Evolutionary conservation across 2,113 vertebrate species (phyloP).

Genomic region (Pygoscelis antarcticus): DNA sequence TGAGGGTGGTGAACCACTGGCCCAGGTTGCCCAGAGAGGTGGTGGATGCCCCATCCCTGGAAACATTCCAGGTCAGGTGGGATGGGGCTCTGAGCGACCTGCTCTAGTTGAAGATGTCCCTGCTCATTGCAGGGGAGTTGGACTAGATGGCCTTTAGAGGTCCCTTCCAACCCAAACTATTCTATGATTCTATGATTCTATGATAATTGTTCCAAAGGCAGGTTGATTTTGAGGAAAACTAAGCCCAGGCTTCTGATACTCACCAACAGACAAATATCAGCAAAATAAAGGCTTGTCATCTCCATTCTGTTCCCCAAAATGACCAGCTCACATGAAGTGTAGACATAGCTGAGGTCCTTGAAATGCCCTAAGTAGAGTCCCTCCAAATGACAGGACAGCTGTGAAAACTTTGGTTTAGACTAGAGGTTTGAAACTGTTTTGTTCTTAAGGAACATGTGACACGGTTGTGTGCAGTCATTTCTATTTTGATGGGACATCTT

Average conservation of each 20-base stretch:
- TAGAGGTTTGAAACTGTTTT: background rate
- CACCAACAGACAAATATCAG: background rate
- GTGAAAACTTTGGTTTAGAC: background rate
- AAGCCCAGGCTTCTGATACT: background rate
- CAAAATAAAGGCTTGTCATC: background rate
- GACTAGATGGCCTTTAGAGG: background rate
- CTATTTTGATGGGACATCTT: background rate
- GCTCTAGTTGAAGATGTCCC: background rate
- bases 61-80: no score
- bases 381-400: background rate
- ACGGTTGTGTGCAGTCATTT: background rate
- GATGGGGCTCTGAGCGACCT: background rate
- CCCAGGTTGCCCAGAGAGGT: background rate
- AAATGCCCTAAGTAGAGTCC: background rate
- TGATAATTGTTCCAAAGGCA: background rate
- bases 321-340: background rate
- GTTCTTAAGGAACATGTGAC: background rate
- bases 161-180: background rate
- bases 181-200: background rate
- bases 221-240: background rate
- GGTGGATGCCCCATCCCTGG: background rate
- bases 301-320: background rate
- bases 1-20: background rate
- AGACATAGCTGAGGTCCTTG: background rate
- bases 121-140: background rate